Evolutionary conservation across 2,888 invertebrate species (phyloP), one percentile per base, ranked within the genome.

Genomic region (Lobophora halterata): DNA sequence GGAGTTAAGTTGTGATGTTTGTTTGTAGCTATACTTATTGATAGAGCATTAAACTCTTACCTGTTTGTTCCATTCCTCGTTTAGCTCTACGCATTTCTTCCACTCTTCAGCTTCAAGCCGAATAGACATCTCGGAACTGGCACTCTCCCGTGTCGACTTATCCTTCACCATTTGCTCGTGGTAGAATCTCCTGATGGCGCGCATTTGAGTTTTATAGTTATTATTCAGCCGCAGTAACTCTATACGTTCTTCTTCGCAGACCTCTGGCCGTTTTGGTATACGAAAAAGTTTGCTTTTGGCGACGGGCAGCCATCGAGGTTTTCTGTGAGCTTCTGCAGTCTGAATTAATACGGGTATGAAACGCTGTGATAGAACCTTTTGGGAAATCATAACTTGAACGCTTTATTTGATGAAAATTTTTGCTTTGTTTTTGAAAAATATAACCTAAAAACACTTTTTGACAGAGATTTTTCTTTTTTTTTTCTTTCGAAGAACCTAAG

Each of bases 281-380:
- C 91, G 90, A 74, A 90, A 96, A 27, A 93, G 51, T 86, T 96
- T 96, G 53, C 90, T 91, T 80, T 93, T 95, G 0, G 96, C 96
- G 6, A 90, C 90, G 1, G 94, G 94, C 26, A 95, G 37, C 94
- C 95, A 95, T 46, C 92, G 82, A 0, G 96, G 96, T 74, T 96
- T 96, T 52, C 93, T 88, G 40, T 85, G 85, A 5, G 78, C 79
- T 40, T 71, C 67, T 0, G 80, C 83, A 17, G 58, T 62, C 58
- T 86, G 87, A 43, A 75, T 49, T 0, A 85, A 9, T 18, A 77
- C 47, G 2, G 85, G 86, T 52, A 70, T 61, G 11, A 73, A 58
- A 7, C 77, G 67, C 47, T 75, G 79, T n/a, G 82, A 42, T 9
- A 82, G 43, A 1, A 33, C 42, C 10, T 70, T 74, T 42, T 69